These are phyloP conservation scores for Petrolisthes cinctipes DNA, from an alignment of 2,888 invertebrate genomes.

Conservation along the genomic window DNA sequence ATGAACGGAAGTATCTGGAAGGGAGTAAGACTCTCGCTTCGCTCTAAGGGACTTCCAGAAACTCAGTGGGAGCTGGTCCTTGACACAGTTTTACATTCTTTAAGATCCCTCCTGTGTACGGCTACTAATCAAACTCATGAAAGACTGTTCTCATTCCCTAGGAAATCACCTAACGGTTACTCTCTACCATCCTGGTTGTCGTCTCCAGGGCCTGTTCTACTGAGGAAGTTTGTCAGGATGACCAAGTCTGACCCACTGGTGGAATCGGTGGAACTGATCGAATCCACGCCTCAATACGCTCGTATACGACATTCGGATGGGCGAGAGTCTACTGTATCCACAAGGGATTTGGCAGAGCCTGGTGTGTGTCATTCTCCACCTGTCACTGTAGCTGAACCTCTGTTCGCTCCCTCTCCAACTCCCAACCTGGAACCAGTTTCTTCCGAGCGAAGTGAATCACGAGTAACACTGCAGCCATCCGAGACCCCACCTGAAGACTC, in stretches of 20 bases:
- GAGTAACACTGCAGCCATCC: too few relatives aligned
- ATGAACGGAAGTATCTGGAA: background rate
- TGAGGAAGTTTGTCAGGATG: background rate
- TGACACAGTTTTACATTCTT: background rate
- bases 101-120: constrained; percentile 1
- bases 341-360: too few relatives aligned
- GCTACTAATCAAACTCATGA: background rate
- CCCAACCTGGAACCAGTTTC: too few relatives aligned
- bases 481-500: too few relatives aligned
- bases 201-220: background rate
- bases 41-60: background rate
- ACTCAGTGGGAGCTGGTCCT: background rate
- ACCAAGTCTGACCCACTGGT: background rate
- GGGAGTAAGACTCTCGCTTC: background rate
- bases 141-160: constrained; percentile 3
- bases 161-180: background rate
- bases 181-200: constrained; percentile 3
- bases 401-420: too few relatives aligned
- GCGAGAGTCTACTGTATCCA: constrained; percentile 17
- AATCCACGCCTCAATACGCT: constrained; percentile 22
- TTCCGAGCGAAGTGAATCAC: too few relatives aligned
- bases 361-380: too few relatives aligned
- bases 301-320: background rate
- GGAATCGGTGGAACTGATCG: constrained; percentile 13
- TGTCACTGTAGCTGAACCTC: too few relatives aligned